Base-by-base conservation (phyloP, 2,113 vertebrate genomes). In the Lipotes vexillifer region DNA sequence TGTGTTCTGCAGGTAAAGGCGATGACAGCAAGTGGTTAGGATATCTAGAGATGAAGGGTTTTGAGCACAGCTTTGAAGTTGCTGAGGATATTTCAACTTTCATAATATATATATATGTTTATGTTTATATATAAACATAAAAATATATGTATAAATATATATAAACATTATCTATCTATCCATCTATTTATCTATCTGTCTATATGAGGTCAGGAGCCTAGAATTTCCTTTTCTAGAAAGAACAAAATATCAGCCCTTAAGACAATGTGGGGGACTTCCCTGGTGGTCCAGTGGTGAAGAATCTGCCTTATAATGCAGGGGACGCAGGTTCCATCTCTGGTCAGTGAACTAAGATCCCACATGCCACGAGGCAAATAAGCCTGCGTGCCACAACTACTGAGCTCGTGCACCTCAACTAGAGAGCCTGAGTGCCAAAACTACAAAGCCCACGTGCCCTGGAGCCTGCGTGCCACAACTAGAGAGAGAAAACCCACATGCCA, bases 151-250 rank as follows among this genome's bases (percentile, higher is more conserved):
- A 52, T 55, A 23, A 55, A 25, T 20, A 55, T 36, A 55, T 80
- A 80, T 55, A 55, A 20, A 78, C 49, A 78, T 36, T 80, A 36
- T 36, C 33, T 36, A 8, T n/a, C 49, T 27, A 80, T 55, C 49
- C 15, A 29, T 29, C 61, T 3, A 55, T 36, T 12, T n/a, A 8
- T n/a, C 75, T 65, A 6, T 29, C 61, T 15, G 12, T 65, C 61
- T 65, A 6, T 36, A 52, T 44, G 46, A 72, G 88, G 78, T 82
- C n/a, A 93, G 78, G 15, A 87, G 29, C 27, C 38, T 93, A 83
- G 49, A 87, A 27, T 78, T 98, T 83, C 36, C 75, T 90, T 96
- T 65, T 95, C 66, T 93, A 93, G 95, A 87, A 95, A 93, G 81
- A 94, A 78, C 20, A 89, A 65, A 97, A 55, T 86, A 80, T 41